Evolutionary conservation across 1,140 invertebrate genomes (phyloP), one percentile per base, ranked within the genome.

Genomic region (Phymastichus coffea): DNA sequence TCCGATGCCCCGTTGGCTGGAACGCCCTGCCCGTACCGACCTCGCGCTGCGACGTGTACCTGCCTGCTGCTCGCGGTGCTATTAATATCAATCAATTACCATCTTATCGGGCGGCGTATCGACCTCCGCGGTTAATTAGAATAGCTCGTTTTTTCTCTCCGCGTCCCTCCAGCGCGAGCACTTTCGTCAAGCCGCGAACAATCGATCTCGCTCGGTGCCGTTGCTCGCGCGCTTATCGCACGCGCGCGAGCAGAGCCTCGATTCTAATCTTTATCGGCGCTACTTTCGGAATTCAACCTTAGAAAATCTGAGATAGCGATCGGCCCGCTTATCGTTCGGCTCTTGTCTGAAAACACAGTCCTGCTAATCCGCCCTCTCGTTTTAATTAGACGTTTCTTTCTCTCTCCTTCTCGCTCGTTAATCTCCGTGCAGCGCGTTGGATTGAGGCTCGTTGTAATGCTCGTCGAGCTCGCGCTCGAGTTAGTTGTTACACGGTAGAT

Each of bases 251-350:
- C 37, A 37, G 20, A 49, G 23, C 33, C 3, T n/a, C 19, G 37
- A 30, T 35, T 49, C 30, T 37, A 35, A 49, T 49, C 47, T 37
- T 7, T 19, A 37, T 37, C 20, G 12, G 9, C n/a, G 47, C 30
- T 35, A 49, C 47, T 49, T 49, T 49, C 47, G n/a, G 47, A 49
- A 49, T 49, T 49, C 30, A 49, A 49, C 47, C 47, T 49, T 49
- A 49, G 47, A 35, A n/a, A 49, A 49, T 37, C 47, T 37, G n/a
- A 49, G 47, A 49, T 49, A 49, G 20, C 30, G 47, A 49, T 49
- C 47, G 22, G n/a, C 19, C n/a, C 35, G 8, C 20, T 35, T 35
- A 35, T 49, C 30, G 35, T 49, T 49, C 30, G 35, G 17, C 28
- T 49, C 28, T 49, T 49, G 30, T 4, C 44, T 40, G 10, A 15